phyloP scores from a whole-genome alignment of 2,797 vertebrate species.

The Sebastes wilsoni region DNA sequence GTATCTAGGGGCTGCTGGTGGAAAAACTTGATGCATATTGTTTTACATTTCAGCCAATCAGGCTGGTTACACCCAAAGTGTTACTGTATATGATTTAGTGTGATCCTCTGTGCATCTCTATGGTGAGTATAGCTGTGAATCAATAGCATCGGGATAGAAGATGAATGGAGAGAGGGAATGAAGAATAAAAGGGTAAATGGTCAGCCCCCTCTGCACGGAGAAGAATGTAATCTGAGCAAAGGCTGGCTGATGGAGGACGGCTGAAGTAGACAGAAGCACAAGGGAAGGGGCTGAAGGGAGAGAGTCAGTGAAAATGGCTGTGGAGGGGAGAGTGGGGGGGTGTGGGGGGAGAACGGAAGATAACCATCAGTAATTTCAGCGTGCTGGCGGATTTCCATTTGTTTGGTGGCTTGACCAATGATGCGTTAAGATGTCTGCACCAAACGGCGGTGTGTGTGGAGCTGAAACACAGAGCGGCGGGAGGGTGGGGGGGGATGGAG shows the following conservation, averaged over 20 bases:
- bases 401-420: slow-evolving; percentile 76
- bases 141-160: not conserved
- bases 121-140: not conserved
- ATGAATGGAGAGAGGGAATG: not conserved
- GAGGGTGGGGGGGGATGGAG: slow-evolving; percentile 17
- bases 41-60: not conserved
- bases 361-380: slow-evolving; percentile 85
- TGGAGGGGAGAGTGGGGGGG: not conserved
- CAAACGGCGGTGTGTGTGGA: slow-evolving; percentile 37
- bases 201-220: not conserved
- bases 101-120: not conserved
- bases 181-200: slow-evolving; percentile 18
- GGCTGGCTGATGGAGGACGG: slow-evolving; percentile 3
- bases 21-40: not conserved
- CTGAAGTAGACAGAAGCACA: slow-evolving; percentile 38
- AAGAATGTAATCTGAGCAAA: slow-evolving; percentile 22
- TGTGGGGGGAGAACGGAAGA: slow-evolving; percentile 49
- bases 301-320: slow-evolving; percentile 8
- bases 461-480: slow-evolving; percentile 14
- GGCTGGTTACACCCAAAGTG: not conserved
- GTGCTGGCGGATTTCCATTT: slow-evolving; percentile 79
- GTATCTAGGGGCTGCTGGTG: not conserved
- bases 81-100: not conserved
- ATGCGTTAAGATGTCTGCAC: slow-evolving; percentile 63
- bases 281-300: not conserved